Percentiles rank a stretch among this genome's conserved stretches.
phyloP scores from a whole-genome alignment of 1,140 invertebrate species.

The Rhyzopertha dominica region DNA sequence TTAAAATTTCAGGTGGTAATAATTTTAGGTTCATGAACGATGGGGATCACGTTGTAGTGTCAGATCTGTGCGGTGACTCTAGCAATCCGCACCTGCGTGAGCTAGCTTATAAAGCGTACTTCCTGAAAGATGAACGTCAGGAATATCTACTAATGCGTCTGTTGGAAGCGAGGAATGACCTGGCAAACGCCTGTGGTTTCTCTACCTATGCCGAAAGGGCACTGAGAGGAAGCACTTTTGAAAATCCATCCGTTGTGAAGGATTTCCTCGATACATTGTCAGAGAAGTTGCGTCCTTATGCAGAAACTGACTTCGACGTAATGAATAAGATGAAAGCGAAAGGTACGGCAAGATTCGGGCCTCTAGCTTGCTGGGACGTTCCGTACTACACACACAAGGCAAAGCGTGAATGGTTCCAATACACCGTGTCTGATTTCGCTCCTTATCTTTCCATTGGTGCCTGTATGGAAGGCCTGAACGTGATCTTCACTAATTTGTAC shows the following conservation, averaged over 20 bases:
- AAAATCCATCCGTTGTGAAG: constrained; percentile 69
- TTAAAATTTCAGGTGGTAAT: constrained; percentile 8
- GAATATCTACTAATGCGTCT: constrained; percentile 69
- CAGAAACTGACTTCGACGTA: constrained; percentile 62
- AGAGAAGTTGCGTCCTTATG: constrained; percentile 59
- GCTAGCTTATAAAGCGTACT: constrained; percentile 81
- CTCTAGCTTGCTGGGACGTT: constrained; percentile 76
- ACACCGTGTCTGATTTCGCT: constrained; percentile 64
- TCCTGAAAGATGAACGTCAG: constrained; percentile 74
- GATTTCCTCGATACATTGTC: constrained; percentile 78
- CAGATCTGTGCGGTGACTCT: constrained; percentile 78
- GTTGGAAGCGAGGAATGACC: constrained; percentile 64
- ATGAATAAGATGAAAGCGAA: constrained; percentile 71
- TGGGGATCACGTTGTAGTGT: constrained; percentile 67
- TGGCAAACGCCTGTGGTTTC: constrained; percentile 86
- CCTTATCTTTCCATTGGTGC: constrained; percentile 91
- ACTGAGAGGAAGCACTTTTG: constrained; percentile 80
- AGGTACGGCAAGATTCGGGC: constrained; percentile 48
- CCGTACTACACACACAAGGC: constrained; percentile 72
- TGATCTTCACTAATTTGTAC: constrained; percentile 75
- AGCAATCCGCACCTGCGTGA: constrained; percentile 74
- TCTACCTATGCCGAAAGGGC: constrained; percentile 82
- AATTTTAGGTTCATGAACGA: constrained; percentile 64
- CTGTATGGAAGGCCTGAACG: constrained; percentile 94
- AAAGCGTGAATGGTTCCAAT: constrained; percentile 64